Percentiles rank a stretch among this genome's conserved stretches.
Conservation (phyloP, 2,888 invertebrate species). For the Diarsia mendica region DNA sequence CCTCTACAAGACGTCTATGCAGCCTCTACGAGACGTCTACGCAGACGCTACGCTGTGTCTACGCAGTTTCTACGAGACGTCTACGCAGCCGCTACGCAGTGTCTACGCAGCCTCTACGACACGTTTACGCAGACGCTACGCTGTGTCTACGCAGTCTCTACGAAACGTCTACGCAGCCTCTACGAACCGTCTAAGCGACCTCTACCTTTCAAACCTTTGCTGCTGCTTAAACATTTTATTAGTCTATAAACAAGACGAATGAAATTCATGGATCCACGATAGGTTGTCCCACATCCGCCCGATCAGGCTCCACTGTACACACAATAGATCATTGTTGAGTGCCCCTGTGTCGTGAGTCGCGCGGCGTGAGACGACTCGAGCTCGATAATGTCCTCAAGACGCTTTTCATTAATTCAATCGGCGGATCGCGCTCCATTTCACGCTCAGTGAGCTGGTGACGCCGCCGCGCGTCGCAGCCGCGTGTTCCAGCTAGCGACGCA, state of each 20-base stretch:
- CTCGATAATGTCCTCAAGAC: conserved; percentile 70
- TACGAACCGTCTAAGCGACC: too few species aligned
- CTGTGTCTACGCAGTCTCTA: too few species aligned
- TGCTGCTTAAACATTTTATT: neutral
- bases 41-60: too few species aligned
- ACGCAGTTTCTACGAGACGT: too few species aligned
- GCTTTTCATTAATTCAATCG: conserved; percentile 85
- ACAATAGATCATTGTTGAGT: neutral
- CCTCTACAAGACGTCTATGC: neutral
- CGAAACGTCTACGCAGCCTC: too few species aligned
- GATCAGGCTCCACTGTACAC: neutral
- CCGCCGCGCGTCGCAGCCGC: neutral
- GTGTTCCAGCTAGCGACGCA: conserved; percentile 41
- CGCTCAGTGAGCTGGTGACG: conserved; percentile 58
- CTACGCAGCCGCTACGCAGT: too few species aligned
- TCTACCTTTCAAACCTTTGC: neutral
- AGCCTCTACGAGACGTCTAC: neutral
- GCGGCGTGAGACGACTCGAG: conserved; percentile 22
- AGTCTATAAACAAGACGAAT: neutral
- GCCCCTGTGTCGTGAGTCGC: neutral
- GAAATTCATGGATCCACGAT: neutral
- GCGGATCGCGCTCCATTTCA: conserved; percentile 70
- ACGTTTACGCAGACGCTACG: too few species aligned
- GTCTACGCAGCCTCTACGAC: too few species aligned
- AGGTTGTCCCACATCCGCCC: neutral